phyloP scores from a whole-genome alignment of 2,888 invertebrate genomes.

The Pterostichus niger region DNA sequence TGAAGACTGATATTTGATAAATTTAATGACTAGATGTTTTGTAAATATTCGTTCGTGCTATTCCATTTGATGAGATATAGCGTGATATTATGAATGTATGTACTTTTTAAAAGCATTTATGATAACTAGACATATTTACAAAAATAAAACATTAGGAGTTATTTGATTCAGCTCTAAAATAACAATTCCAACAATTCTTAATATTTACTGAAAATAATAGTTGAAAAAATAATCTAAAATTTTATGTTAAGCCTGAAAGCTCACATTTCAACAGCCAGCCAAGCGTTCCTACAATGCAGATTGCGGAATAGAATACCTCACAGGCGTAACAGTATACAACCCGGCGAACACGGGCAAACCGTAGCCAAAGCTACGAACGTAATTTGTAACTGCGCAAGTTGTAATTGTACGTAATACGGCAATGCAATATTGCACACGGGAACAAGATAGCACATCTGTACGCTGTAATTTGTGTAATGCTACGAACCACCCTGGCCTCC shows the following conservation, averaged over 20 bases:
- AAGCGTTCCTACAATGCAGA: neutral
- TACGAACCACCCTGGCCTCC: neutral
- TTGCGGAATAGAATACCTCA: neutral
- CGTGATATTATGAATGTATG: too few species aligned
- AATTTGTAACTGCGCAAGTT: slow-evolving; percentile 31
- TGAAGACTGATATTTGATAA: too few species aligned
- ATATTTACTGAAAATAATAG: neutral
- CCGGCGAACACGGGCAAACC: neutral
- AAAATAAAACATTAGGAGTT: too few species aligned
- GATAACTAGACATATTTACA: too few species aligned
- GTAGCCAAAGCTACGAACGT: slow-evolving; percentile 14
- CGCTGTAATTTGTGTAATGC: slow-evolving; percentile 55
- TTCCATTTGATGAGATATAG: too few species aligned
- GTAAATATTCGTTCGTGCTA: too few species aligned
- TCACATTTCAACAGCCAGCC: too few species aligned
- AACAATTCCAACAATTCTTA: too few species aligned
- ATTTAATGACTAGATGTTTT: too few species aligned
- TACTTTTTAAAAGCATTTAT: too few species aligned
- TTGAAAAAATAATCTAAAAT: neutral
- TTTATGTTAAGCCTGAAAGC: neutral
- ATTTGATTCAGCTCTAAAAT: too few species aligned
- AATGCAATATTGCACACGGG: slow-evolving; percentile 43
- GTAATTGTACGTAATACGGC: slow-evolving; percentile 40
- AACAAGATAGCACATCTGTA: slow-evolving; percentile 49
- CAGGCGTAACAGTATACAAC: neutral